Evolutionary conservation across 2,797 vertebrate species (phyloP).

Genomic region (Lacerta bilineata): DNA sequence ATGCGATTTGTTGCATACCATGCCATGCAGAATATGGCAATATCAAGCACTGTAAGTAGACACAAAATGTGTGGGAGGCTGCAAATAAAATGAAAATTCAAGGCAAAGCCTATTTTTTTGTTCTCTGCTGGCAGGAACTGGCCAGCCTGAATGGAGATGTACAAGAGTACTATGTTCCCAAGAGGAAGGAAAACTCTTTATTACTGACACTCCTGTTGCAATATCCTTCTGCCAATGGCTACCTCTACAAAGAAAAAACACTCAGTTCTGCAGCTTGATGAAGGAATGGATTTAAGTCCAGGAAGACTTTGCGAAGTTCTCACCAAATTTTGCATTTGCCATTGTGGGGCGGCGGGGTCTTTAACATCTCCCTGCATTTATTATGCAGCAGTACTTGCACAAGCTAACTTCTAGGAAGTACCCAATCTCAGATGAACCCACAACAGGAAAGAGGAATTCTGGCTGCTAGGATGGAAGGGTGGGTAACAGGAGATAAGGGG

Average conservation of each 20-base stretch:
- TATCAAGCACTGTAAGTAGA: conserved; percentile 51
- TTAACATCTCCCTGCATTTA: too few species aligned
- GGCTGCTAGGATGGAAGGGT: too few species aligned
- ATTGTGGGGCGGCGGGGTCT: too few species aligned
- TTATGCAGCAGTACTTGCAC: too few species aligned
- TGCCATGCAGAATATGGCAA: conserved; percentile 28
- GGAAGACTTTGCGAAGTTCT: background rate
- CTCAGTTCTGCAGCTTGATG: too few species aligned
- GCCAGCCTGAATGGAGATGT: background rate
- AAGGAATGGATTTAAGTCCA: background rate
- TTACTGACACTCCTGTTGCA: background rate
- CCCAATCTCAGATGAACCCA: too few species aligned
- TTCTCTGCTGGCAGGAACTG: background rate
- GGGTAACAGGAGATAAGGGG: too few species aligned
- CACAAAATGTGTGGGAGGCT: background rate
- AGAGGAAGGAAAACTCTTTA: background rate
- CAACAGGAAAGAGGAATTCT: too few species aligned
- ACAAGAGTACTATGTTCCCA: background rate
- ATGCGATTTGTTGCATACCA: conserved; percentile 40
- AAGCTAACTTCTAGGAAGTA: too few species aligned
- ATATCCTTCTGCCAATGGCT: background rate
- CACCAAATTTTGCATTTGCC: too few species aligned
- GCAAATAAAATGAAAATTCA: background rate
- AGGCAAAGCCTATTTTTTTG: background rate
- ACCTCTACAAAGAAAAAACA: background rate